Conservation (phyloP, 53 echinoderm and acorn worm species). For the Apostichopus leukothele region DNA sequence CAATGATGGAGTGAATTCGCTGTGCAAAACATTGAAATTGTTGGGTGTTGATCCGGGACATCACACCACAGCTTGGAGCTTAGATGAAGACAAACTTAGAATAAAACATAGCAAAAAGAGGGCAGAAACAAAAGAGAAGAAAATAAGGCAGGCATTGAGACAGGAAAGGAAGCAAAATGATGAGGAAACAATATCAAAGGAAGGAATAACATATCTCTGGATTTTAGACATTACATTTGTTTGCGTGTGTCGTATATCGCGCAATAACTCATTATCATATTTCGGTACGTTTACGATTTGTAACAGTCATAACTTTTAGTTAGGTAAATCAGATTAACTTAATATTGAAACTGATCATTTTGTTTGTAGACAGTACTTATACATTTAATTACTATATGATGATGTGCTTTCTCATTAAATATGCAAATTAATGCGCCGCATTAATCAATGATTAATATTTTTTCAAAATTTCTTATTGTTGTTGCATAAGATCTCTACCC, state of each 20-base stretch:
- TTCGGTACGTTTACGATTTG: neutral
- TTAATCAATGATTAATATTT: too few relatives aligned
- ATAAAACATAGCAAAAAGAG: neutral
- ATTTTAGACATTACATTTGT: neutral
- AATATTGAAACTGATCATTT: neutral
- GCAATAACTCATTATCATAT: too few relatives aligned
- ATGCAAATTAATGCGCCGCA: constrained; percentile 9
- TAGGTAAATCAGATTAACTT: neutral
- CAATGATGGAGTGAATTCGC: constrained; percentile 32
- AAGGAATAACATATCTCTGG: constrained; percentile 30
- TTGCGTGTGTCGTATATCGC: neutral
- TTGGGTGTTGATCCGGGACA: neutral
- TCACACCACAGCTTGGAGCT: neutral
- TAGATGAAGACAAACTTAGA: neutral
- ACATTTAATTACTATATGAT: neutral
- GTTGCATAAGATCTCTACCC: too few relatives aligned
- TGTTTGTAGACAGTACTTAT: neutral
- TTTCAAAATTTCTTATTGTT: too few relatives aligned
- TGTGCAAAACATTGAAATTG: neutral
- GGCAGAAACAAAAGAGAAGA: neutral
- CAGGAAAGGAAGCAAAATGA: neutral
- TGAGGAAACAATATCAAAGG: neutral
- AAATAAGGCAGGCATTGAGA: neutral
- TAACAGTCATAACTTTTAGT: neutral
- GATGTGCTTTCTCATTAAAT: neutral